A percentile compares a stretch with the other conserved stretches of the same genome.
Conservation (phyloP, 2,888 invertebrate species). For the Pandemis cinnamomeana region DNA sequence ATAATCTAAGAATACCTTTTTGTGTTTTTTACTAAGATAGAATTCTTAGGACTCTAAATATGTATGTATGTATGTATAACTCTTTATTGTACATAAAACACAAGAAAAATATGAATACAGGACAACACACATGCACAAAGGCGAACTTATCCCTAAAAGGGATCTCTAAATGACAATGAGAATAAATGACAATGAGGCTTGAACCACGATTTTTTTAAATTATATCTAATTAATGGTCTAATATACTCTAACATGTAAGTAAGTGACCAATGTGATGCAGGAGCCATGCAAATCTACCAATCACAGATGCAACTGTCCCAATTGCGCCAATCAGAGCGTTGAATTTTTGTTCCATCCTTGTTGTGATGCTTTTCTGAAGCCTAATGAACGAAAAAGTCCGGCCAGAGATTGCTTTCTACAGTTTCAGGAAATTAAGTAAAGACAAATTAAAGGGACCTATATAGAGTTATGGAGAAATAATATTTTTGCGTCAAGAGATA, state of each 20-base stretch:
- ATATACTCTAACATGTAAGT: background rate
- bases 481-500: background rate
- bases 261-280: background rate
- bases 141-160: too few species aligned
- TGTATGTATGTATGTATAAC: too few species aligned
- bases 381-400: background rate
- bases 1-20: too few species aligned
- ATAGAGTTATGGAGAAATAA: background rate
- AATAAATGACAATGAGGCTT: too few species aligned
- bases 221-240: too few species aligned
- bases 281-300: background rate
- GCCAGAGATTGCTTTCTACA: background rate
- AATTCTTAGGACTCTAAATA: too few species aligned
- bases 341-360: background rate
- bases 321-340: background rate
- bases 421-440: background rate
- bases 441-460: background rate
- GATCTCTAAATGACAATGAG: too few species aligned
- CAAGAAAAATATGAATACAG: too few species aligned
- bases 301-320: background rate
- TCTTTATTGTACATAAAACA: too few species aligned
- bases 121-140: too few species aligned
- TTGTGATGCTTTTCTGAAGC: background rate
- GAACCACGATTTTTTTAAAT: too few species aligned
- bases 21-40: too few species aligned